These are phyloP conservation scores for Rhynchopsitta pachyrhyncha DNA, from an alignment of 2,113 vertebrate genomes.

Conservation along the genomic window DNA sequence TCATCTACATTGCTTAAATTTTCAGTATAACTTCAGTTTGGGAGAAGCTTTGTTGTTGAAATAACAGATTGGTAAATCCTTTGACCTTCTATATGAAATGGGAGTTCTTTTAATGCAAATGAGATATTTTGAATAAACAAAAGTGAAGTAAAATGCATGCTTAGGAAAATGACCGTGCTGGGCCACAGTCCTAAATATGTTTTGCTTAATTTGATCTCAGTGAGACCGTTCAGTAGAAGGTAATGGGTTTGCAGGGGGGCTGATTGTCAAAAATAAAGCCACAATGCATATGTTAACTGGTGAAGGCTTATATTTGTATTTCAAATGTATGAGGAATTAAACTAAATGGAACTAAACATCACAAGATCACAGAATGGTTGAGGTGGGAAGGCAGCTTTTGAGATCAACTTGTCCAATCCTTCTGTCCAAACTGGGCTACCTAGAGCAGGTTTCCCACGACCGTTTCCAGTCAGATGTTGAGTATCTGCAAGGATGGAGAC, in stretches of 20 bases:
- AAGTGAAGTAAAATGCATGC: neutral
- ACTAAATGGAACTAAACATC: neutral
- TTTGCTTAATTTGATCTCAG: conserved; percentile 15
- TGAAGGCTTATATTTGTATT: neutral
- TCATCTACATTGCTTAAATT: neutral
- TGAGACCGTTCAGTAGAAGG: neutral
- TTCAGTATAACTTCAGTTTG: neutral
- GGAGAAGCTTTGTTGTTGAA: neutral
- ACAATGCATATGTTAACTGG: neutral
- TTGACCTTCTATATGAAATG: neutral
- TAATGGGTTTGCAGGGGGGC: neutral
- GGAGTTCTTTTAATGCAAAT: neutral
- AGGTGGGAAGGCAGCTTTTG: neutral
- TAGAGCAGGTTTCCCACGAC: neutral
- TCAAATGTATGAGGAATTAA: neutral
- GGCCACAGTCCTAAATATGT: neutral
- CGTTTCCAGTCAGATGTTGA: neutral
- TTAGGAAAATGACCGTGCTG: neutral
- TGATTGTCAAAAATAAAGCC: neutral
- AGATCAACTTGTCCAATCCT: neutral
- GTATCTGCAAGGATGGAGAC: neutral
- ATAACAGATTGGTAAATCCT: neutral
- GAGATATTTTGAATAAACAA: neutral
- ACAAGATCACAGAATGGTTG: neutral
- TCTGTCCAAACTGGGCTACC: neutral